Evolutionary conservation across 2,797 vertebrate species (phyloP), one percentile per base, ranked within the genome.

Genomic region (Phyllotis vaccarum): DNA sequence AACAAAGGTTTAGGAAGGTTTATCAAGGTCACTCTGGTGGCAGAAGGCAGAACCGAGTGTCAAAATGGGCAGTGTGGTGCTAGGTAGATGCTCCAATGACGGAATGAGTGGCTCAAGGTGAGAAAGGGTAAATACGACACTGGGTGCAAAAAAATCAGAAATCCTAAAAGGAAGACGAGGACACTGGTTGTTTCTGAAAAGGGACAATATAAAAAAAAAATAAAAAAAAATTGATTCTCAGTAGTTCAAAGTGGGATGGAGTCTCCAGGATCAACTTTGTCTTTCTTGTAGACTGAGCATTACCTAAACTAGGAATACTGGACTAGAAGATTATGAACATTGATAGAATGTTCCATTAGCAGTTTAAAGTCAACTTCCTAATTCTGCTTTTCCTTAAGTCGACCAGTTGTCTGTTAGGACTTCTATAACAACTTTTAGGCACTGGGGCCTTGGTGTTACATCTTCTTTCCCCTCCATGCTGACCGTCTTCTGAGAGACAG

Each of bases 11-110:
- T 29, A 34, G 43, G 21, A 37, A 49, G 17, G 19, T 6, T 70
- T 40, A 76, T 17, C 43, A 37, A 24, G 34, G 37, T 58, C 24
- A 7, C 12, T n/a, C 11, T 29, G 1, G n/a, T 31, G 21, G 49
- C 21, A 37, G 37, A 17, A 1, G 24, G 43, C 3, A 9, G 37
- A 52, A 6, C 43, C 13, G 27, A 31, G 46, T 1, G 29, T 52
- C 34, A n/a, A 66, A 46, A 12, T 0, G 1, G n/a, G 34, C 2
- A 5, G 11, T 34, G 10, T 22, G 49, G n/a, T 31, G 74, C 1
- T 5, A 76, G 16, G 31, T 34, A 76, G 60, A 3, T 40, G 17
- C 1, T 83, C n/a, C n/a, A 68, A 1, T 19, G 16, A 34, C 3
- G 4, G 12, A 34, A 27, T 31, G n/a, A 52, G 78, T 3, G n/a